These are phyloP conservation scores for Arion vulgaris DNA, from an alignment of 1,140 invertebrate genomes.

Conservation along the genomic window DNA sequence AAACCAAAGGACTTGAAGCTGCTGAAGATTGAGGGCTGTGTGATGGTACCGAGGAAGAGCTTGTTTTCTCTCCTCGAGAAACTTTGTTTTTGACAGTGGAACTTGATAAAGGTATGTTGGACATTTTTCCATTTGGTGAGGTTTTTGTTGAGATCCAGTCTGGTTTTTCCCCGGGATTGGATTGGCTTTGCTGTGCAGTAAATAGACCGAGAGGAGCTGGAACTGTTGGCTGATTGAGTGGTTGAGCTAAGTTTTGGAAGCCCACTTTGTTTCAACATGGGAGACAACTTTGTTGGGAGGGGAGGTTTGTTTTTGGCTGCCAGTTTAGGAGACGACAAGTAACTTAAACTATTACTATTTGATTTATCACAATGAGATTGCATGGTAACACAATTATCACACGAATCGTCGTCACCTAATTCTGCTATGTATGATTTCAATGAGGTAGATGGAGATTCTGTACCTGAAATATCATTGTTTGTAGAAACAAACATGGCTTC, in stretches of 20 bases:
- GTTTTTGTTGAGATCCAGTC: slow-evolving; percentile 1
- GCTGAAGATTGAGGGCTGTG: slow-evolving; percentile 22
- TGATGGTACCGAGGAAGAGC: slow-evolving; percentile 41
- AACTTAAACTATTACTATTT: slow-evolving; percentile 19
- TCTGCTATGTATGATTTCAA: neutral
- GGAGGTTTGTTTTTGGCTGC: slow-evolving; percentile 55
- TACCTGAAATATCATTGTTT: slow-evolving; percentile 24
- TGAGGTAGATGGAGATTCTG: slow-evolving; percentile 41
- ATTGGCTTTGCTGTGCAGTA: slow-evolving; percentile 41
- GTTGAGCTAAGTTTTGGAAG: slow-evolving; percentile 34
- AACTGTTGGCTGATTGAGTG: slow-evolving; percentile 25
- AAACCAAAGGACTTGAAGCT: slow-evolving; percentile 25
- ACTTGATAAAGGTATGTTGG: slow-evolving; percentile 3
- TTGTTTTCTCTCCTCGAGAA: slow-evolving; percentile 27
- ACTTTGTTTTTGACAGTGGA: neutral
- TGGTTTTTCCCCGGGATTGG: slow-evolving; percentile 48
- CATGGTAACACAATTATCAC: slow-evolving; percentile 28
- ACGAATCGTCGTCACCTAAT: neutral
- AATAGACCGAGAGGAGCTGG: slow-evolving; percentile 23
- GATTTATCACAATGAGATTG: slow-evolving; percentile 23
- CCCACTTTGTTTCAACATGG: slow-evolving; percentile 37
- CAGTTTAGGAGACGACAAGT: neutral
- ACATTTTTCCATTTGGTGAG: neutral
- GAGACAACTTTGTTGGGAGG: slow-evolving; percentile 50
- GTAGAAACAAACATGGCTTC: slow-evolving; percentile 27